Conservation (phyloP, 1,140 invertebrate genomes). For the Drosophila bifasciata region DNA sequence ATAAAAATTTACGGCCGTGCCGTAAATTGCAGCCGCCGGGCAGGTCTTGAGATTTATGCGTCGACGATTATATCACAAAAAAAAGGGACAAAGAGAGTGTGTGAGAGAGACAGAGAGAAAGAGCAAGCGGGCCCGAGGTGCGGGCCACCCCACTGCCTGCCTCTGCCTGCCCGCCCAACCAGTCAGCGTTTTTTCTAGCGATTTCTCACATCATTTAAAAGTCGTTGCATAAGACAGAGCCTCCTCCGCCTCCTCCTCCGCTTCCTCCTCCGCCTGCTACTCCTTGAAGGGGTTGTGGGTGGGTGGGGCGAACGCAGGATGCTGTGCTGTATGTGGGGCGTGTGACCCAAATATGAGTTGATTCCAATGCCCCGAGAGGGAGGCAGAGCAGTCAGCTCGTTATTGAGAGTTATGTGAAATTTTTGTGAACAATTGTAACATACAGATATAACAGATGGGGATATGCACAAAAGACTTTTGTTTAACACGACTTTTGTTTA, state of each 20-base stretch:
- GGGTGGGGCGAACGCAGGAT: too few species aligned
- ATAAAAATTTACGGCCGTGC: slow-evolving; percentile 80
- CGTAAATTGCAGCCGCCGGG: slow-evolving; percentile 79
- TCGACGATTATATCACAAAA: slow-evolving; percentile 69
- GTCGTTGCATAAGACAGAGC: slow-evolving; percentile 46
- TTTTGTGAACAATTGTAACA: too few species aligned
- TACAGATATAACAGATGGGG: too few species aligned
- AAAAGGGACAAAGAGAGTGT: slow-evolving; percentile 1
- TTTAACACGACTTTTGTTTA: too few species aligned
- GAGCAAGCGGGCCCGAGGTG: slow-evolving; percentile 16
- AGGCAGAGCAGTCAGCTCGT: too few species aligned
- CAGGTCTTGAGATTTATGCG: slow-evolving; percentile 80
- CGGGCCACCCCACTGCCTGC: not conserved
- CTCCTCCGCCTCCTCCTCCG: too few species aligned
- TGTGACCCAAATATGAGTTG: too few species aligned
- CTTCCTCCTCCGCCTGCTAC: too few species aligned
- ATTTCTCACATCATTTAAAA: slow-evolving; percentile 70
- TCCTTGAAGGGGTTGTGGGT: slow-evolving; percentile 15
- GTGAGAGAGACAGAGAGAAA: not conserved
- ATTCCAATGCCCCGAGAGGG: too few species aligned
- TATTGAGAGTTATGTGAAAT: too few species aligned
- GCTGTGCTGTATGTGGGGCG: too few species aligned
- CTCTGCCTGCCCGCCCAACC: not conserved
- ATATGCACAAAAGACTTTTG: too few species aligned
- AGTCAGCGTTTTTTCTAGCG: slow-evolving; percentile 37